A percentile compares a stretch with the other conserved stretches of the same genome.
Conservation (phyloP, 2,113 vertebrate species). For the Etheostoma spectabile region DNA sequence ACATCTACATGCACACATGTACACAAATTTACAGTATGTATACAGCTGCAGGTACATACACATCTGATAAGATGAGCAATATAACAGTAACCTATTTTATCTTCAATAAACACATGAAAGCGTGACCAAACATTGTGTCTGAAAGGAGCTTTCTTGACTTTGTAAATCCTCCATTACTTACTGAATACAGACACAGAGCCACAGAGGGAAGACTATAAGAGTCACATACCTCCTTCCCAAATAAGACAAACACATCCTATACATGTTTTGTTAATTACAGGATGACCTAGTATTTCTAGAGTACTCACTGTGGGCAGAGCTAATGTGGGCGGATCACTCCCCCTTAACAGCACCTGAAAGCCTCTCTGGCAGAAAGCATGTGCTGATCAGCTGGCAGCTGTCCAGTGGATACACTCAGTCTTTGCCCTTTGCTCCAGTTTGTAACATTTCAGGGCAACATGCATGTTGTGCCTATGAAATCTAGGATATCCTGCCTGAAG, state of each 20-base stretch:
- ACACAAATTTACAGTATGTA: background rate
- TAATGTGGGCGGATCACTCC: background rate
- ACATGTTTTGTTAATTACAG: constrained; percentile 3
- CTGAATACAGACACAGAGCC: constrained; percentile 16
- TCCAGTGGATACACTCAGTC: background rate
- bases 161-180: background rate
- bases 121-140: background rate
- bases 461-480: constrained; percentile 43
- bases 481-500: constrained; percentile 63
- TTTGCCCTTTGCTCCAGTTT: constrained; percentile 13
- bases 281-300: background rate
- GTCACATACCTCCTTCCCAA: constrained; percentile 4
- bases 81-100: no score
- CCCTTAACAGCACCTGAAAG: constrained; percentile 15
- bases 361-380: constrained; percentile 12
- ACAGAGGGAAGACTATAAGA: background rate
- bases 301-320: background rate
- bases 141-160: background rate
- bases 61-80: background rate
- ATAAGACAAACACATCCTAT: constrained; percentile 1
- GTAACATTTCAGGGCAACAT: constrained; percentile 14
- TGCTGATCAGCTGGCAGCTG: constrained; percentile 21
- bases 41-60: background rate
- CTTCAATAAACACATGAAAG: background rate
- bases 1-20: background rate